These are phyloP conservation scores for Eulemur rubriventer DNA, from an alignment of 2,797 vertebrate species.

Conservation along the genomic window DNA sequence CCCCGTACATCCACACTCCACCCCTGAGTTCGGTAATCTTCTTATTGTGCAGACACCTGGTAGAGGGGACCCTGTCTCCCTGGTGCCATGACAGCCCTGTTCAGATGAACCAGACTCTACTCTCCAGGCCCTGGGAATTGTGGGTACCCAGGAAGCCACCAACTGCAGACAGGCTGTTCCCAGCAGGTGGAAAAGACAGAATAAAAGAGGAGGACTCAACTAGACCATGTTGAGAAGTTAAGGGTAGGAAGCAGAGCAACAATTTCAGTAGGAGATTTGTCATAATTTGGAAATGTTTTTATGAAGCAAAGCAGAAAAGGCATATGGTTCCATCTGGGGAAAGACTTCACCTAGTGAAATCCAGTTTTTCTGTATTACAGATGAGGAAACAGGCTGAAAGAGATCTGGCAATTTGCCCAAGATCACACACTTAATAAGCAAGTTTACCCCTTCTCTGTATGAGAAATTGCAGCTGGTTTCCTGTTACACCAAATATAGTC, in stretches of 20 bases:
- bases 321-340: background rate
- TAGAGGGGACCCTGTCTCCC: background rate
- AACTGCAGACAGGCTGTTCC: background rate
- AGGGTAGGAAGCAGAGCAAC: background rate
- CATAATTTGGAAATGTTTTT: constrained; percentile 39
- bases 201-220: background rate
- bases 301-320: background rate
- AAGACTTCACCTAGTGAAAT: background rate
- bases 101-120: background rate
- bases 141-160: background rate
- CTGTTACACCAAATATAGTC: background rate
- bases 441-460: background rate
- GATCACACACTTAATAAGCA: background rate
- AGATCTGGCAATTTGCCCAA: background rate
- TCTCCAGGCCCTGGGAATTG: background rate
- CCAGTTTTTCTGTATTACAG: background rate
- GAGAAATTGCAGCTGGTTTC: background rate
- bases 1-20: background rate
- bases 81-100: background rate
- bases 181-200: background rate
- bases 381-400: constrained; percentile 11
- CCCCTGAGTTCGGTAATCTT: background rate
- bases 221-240: background rate
- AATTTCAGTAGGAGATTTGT: constrained; percentile 20
- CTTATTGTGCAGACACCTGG: background rate